Evolutionary conservation across 2,113 vertebrate species (phyloP).

Genomic region (Choloepus hoffmanni): DNA sequence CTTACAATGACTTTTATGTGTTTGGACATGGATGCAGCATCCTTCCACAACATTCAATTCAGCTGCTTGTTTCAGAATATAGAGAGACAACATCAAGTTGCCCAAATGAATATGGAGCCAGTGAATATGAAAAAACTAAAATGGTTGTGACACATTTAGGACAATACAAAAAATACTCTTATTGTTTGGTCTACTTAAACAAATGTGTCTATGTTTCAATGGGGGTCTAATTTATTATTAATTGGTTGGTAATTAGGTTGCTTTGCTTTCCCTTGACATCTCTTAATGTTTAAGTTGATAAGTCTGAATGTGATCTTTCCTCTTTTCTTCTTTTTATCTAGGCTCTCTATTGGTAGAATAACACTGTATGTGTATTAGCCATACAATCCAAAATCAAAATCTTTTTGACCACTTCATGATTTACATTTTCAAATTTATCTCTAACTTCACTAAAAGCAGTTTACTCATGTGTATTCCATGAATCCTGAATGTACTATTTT

Average conservation of each 20-base stretch:
- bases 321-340: neutral
- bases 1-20: neutral
- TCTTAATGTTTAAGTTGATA: neutral
- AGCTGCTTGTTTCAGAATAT: neutral
- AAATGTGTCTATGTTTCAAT: neutral
- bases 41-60: neutral
- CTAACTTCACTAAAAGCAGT: neutral
- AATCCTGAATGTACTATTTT: neutral
- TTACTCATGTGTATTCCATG: neutral
- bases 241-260: neutral
- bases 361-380: neutral
- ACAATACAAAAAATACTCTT: neutral
- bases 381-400: neutral
- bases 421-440: neutral
- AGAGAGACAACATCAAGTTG: neutral
- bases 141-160: neutral
- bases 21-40: rapidly evolving
- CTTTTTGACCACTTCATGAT: neutral
- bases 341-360: neutral
- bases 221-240: neutral
- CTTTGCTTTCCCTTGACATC: neutral
- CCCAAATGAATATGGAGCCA: neutral
- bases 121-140: neutral
- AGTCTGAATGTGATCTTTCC: neutral
- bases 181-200: neutral